Base-by-base conservation (phyloP, 1,140 invertebrate genomes). In the Drosophila fuyamai region DNA sequence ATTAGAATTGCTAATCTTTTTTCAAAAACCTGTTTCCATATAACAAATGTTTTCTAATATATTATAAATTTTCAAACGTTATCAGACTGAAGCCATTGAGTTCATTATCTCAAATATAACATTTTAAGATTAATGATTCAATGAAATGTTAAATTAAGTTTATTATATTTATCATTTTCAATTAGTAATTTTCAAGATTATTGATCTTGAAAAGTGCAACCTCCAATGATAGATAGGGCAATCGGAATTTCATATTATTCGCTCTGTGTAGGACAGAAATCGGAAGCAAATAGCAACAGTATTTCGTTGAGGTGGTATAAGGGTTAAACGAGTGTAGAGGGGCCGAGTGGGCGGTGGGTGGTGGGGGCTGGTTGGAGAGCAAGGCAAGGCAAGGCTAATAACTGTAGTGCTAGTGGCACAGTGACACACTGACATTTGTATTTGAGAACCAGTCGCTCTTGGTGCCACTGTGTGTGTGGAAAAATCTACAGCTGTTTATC, bases 401-500 rank as follows among this genome's bases (percentile, higher is more conserved):
- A 29, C 66, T 72, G 43, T 51, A 35, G 29, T 66, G 55, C 32
- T 29, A 27, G 36, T 57, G 68, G 66, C 68, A 71, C 68, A 71
- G 65, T 71, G 68, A 71, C 68, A 71, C 68, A 71, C 51, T 71
- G 68, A n/a, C 65, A 51, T 5, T 18, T 12, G 29, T 36, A 32
- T 8, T 16, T 18, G 63, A 32, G 58, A 62, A 59, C 53, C 54
- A 14, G 36, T 61, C 16, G 48, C 36, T 38, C 4, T 38, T 38
- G 10, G 12, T 1, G 46, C 10, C 5, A 14, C 23, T 36, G 23
- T 18, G 23, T 57, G 27, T 58, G 56, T 46, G 51, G 51, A 38
- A 36, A 32, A 46, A 32, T 36, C 65, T 71, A 71, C 56, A 56
- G 50, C 75, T 78, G 57, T 78, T 78, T 78, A 72, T 54, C 57